Evolutionary conservation across 2,797 vertebrate species (phyloP).

Genomic region (Muraenolepis orangiensis): DNA sequence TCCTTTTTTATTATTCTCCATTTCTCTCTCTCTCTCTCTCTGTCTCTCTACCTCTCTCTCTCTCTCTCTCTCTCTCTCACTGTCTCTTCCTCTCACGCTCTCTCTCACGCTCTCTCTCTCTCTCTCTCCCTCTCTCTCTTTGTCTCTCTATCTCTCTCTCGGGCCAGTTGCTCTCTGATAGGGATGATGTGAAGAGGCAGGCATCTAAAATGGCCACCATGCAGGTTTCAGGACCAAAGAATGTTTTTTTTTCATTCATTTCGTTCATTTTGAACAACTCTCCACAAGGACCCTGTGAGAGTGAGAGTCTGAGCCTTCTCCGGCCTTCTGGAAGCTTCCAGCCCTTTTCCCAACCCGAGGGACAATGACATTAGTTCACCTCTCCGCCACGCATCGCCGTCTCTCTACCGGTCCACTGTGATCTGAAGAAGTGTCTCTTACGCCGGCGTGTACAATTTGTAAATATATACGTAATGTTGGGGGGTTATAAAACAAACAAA

Average conservation of each 20-base stretch:
- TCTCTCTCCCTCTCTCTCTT: conserved; percentile 23
- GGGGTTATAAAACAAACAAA: conserved; percentile 8
- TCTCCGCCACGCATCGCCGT: neutral
- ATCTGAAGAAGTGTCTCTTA: conserved; percentile 7
- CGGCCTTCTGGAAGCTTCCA: neutral
- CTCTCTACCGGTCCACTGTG: neutral
- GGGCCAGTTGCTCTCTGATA: neutral
- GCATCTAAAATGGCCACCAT: conserved; percentile 47
- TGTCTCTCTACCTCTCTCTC: no score
- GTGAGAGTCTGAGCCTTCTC: conserved; percentile 8
- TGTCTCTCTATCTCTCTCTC: conserved; percentile 10
- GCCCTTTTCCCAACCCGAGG: neutral
- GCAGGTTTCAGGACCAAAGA: conserved; percentile 34
- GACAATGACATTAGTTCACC: neutral
- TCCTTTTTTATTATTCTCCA: neutral
- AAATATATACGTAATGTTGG: conserved; percentile 67
- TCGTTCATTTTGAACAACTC: conserved; percentile 11
- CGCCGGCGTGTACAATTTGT: conserved; percentile 70
- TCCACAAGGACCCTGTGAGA: conserved; percentile 5
- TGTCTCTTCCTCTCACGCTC: neutral
- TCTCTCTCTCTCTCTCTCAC: no score
- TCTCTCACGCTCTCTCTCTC: conserved; percentile 34
- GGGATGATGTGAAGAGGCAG: conserved; percentile 28
- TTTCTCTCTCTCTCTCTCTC: no score
- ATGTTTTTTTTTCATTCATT: neutral